Conservation (phyloP, 2,888 invertebrate genomes). For the Clivina fossor region DNA sequence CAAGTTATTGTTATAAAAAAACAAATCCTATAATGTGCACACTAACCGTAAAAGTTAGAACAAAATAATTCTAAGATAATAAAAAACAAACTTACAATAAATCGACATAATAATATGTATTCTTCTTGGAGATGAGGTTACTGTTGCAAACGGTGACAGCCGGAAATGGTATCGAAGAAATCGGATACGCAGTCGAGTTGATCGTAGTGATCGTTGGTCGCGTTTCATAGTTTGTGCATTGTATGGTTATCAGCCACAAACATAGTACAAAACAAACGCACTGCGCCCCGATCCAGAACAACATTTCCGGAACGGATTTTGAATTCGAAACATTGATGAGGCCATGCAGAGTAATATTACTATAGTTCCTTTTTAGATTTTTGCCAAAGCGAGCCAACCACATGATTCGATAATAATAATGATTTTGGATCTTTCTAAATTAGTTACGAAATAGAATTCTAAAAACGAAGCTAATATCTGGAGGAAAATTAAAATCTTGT, state of each 20-base stretch:
- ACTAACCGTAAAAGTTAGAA: too few species aligned
- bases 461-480: too few species aligned
- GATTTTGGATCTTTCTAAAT: too few species aligned
- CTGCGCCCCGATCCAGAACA: slow-evolving; percentile 19
- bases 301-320: slow-evolving; percentile 10
- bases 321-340: slow-evolving; percentile 10
- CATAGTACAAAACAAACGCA: slow-evolving; percentile 19
- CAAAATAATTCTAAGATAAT: neutral
- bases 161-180: slow-evolving; percentile 28
- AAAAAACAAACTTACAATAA: slow-evolving; percentile 12
- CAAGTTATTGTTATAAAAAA: too few species aligned
- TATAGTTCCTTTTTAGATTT: slow-evolving; percentile 13
- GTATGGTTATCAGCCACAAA: slow-evolving; percentile 24
- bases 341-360: slow-evolving; percentile 21
- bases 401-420: too few species aligned
- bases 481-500: too few species aligned
- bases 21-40: too few species aligned
- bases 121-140: slow-evolving; percentile 14
- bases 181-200: slow-evolving; percentile 26
- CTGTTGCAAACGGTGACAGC: slow-evolving; percentile 29
- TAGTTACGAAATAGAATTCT: too few species aligned
- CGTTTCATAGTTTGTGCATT: slow-evolving; percentile 19
- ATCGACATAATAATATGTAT: slow-evolving; percentile 7
- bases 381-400: slow-evolving; percentile 13
- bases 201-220: slow-evolving; percentile 28